Conservation (phyloP, 2,888 invertebrate genomes). For the Ischnura elegans region DNA sequence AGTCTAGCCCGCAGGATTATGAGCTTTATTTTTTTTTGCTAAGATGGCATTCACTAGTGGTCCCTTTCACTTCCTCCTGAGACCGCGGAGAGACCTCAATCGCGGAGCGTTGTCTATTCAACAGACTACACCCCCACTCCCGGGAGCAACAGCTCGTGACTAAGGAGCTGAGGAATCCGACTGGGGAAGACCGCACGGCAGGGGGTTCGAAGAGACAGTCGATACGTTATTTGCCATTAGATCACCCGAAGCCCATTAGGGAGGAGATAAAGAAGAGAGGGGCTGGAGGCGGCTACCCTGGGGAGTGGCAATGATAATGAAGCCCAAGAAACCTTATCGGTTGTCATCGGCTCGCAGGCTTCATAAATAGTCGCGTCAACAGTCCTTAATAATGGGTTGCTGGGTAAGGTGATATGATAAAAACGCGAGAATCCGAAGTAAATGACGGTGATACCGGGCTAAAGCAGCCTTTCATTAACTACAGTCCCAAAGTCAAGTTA, state of each 20-base stretch:
- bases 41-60: neutral
- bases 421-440: neutral
- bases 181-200: neutral
- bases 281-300: neutral
- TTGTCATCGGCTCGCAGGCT: neutral
- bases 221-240: constrained; percentile 9
- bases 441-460: neutral
- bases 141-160: neutral
- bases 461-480: too few species aligned
- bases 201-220: neutral
- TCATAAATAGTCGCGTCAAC: neutral
- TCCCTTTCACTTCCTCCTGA: neutral
- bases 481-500: too few species aligned
- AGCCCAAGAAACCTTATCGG: neutral
- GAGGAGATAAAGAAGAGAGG: neutral
- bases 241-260: neutral
- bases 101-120: neutral
- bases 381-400: neutral
- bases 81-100: neutral
- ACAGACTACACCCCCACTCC: neutral
- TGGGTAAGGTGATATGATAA: neutral
- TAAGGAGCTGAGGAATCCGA: neutral
- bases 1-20: neutral
- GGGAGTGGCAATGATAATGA: neutral
- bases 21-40: neutral